These are phyloP conservation scores for Anoplopoma fimbria DNA, from an alignment of 2,113 vertebrate species.

Conservation along the genomic window DNA sequence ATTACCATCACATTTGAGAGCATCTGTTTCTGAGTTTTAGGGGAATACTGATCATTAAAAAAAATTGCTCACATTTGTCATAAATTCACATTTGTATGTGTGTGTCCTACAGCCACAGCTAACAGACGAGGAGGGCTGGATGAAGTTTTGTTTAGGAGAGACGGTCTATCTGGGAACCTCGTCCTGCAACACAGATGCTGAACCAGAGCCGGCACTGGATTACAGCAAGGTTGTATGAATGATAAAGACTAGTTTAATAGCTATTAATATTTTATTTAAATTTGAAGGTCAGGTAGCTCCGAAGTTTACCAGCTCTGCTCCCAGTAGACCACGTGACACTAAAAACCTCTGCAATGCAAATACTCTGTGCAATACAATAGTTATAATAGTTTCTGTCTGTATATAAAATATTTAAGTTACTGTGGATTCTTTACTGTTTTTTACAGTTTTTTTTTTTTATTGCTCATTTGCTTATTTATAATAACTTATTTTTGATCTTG, in stretches of 20 bases:
- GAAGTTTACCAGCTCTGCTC: no score
- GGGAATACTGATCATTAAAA: background rate
- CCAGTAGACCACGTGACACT: no score
- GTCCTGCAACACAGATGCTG: constrained; percentile 68
- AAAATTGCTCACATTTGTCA: background rate
- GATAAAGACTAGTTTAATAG: background rate
- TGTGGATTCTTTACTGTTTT: no score
- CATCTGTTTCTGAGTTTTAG: background rate
- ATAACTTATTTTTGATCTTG: no score
- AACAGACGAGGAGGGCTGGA: constrained; percentile 96
- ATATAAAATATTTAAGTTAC: no score
- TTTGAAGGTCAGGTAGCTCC: background rate
- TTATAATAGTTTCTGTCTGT: no score
- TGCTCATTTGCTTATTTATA: no score
- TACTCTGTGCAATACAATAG: no score
- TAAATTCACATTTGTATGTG: background rate
- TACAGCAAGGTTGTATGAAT: constrained; percentile 87
- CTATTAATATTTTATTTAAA: background rate
- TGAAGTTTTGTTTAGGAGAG: constrained; percentile 94
- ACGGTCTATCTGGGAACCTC: constrained; percentile 81
- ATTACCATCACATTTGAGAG: background rate
- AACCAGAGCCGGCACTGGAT: constrained; percentile 85
- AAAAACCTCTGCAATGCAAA: no score
- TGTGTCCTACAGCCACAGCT: constrained; percentile 84
- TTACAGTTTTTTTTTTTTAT: no score